Evolutionary conservation across 2,888 invertebrate genomes (phyloP).

Genomic region (Noctua janthe): DNA sequence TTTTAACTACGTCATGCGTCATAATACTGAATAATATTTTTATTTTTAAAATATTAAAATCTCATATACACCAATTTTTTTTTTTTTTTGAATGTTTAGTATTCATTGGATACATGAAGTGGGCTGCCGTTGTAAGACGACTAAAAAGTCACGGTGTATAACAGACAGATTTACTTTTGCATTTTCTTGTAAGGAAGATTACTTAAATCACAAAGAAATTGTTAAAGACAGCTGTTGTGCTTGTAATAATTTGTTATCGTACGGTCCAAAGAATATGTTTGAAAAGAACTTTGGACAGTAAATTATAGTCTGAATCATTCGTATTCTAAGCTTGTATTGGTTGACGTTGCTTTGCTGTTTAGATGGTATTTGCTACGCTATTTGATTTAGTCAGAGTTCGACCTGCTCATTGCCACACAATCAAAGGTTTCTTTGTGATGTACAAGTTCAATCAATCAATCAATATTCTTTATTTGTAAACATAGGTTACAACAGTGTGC

Average conservation of each 20-base stretch:
- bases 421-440: background rate
- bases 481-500: too few relatives aligned
- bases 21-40: too few relatives aligned
- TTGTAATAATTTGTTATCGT: background rate
- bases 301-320: slow-evolving; percentile 25
- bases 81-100: too few relatives aligned
- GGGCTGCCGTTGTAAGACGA: too few relatives aligned
- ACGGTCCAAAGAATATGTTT: slow-evolving; percentile 2
- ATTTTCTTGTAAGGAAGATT: background rate
- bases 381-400: background rate
- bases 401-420: background rate
- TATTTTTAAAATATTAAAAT: too few relatives aligned
- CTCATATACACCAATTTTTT: too few relatives aligned
- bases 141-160: too few relatives aligned
- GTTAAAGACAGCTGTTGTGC: background rate
- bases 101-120: too few relatives aligned
- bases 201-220: background rate
- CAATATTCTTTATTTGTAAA: too few relatives aligned
- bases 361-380: background rate
- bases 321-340: background rate
- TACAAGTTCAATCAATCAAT: too few relatives aligned
- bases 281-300: slow-evolving; percentile 8
- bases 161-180: background rate
- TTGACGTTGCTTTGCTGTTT: slow-evolving; percentile 5
- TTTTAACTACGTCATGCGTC: too few relatives aligned